Conservation (phyloP, 2,113 vertebrate species). For the Lepisosteus oculatus region DNA sequence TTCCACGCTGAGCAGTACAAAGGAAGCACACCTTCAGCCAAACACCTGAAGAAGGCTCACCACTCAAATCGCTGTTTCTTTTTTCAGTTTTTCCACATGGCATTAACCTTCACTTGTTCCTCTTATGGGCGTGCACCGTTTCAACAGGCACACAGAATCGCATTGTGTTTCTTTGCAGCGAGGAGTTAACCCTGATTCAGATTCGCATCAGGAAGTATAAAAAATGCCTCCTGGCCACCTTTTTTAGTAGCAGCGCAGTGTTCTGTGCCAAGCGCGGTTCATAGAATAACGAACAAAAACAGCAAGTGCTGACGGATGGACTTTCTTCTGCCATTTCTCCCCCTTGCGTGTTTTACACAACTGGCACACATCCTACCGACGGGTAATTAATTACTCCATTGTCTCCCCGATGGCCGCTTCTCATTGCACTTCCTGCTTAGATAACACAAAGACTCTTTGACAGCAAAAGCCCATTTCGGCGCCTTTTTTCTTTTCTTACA, state of each 20-base stretch:
- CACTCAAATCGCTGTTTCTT: no score
- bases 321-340: neutral
- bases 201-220: neutral
- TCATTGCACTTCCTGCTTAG: conserved; percentile 4
- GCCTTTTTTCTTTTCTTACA: neutral
- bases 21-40: no score
- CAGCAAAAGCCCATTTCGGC: neutral
- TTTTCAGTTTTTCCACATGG: no score
- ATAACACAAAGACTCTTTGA: conserved; percentile 3
- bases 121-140: no score
- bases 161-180: no score
- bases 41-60: no score
- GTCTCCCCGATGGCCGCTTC: neutral
- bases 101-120: no score
- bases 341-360: neutral
- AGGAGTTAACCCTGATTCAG: neutral
- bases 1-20: no score
- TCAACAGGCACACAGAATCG: no score
- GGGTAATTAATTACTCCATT: conserved; percentile 3
- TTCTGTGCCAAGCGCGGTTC: neutral
- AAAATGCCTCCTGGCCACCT: neutral
- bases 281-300: neutral
- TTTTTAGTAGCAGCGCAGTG: neutral
- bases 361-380: neutral
- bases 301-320: neutral